phyloP scores from a whole-genome alignment of 2,113 vertebrate genomes.

The Chloroceryle aenea region DNA sequence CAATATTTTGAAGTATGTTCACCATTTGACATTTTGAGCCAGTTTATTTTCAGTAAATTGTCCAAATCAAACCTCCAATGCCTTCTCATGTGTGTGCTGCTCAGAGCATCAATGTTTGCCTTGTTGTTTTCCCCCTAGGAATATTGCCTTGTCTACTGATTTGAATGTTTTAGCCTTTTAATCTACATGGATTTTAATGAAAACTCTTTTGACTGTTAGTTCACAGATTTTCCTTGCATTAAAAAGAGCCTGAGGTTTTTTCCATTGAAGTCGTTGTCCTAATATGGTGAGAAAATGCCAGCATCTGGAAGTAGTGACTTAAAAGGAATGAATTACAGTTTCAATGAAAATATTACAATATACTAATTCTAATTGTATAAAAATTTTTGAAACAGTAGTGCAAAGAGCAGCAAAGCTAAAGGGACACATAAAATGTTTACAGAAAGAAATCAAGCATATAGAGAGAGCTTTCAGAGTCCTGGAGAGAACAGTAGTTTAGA shows the following conservation, averaged over 20 bases:
- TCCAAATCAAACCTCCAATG: slow-evolving; percentile 2
- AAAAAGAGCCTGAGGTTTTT: slow-evolving; percentile 38
- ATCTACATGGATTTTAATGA: slow-evolving; percentile 48
- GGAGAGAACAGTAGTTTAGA: not conserved
- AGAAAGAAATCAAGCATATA: not conserved
- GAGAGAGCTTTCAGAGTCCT: not conserved
- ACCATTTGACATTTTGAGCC: slow-evolving; percentile 17
- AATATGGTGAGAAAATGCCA: slow-evolving; percentile 30
- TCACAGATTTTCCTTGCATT: slow-evolving; percentile 51
- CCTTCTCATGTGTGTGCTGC: slow-evolving; percentile 21
- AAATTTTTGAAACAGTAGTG: not conserved
- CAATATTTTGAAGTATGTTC: not conserved
- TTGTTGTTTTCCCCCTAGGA: slow-evolving; percentile 25
- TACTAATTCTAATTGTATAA: not conserved
- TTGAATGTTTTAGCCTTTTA: slow-evolving; percentile 59
- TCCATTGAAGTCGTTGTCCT: not conserved
- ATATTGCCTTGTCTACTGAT: slow-evolving; percentile 40
- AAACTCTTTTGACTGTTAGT: slow-evolving; percentile 43
- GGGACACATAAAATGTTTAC: not conserved
- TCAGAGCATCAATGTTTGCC: slow-evolving; percentile 40
- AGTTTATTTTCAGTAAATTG: slow-evolving; percentile 20
- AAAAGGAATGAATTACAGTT: slow-evolving; percentile 6
- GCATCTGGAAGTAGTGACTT: not conserved
- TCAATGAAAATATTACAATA: not conserved
- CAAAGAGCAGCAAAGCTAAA: not conserved